Evolutionary conservation across 2,113 vertebrate species (phyloP).

Genomic region (Melierax canorus): DNA sequence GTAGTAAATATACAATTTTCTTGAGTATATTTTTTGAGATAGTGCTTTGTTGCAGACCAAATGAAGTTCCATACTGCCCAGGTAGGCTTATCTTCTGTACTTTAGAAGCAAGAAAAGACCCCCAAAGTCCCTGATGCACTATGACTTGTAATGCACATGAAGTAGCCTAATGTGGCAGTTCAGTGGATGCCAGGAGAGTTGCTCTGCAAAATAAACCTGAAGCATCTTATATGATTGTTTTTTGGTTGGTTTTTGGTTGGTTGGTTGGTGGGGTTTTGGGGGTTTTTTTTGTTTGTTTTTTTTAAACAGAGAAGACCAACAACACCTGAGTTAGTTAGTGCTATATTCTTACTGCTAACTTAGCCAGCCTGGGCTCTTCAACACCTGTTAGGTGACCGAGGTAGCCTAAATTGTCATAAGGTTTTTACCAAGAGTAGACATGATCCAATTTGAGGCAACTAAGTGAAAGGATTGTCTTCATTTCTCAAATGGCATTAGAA

Average conservation of each 20-base stretch:
- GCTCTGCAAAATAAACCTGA: neutral
- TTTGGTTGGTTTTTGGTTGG: no score
- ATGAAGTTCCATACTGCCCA: neutral
- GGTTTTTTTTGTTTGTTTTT: neutral
- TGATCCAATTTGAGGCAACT: neutral
- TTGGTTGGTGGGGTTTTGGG: no score
- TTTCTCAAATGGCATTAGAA: neutral
- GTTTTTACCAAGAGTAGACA: neutral
- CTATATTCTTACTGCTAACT: neutral
- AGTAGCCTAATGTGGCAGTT: neutral
- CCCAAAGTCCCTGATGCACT: accelerated
- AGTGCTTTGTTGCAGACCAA: neutral
- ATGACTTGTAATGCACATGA: neutral
- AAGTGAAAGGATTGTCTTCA: neutral
- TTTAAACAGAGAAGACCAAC: neutral
- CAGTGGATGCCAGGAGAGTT: neutral
- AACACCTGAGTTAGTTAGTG: neutral
- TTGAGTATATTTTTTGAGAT: neutral
- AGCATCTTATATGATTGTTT: neutral
- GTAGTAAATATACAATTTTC: neutral
- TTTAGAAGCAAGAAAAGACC: neutral
- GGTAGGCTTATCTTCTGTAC: neutral
- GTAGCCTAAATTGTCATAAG: neutral
- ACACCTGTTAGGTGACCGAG: neutral
- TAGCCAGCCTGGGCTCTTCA: neutral